A percentile compares a stretch with the other conserved stretches of the same genome.
phyloP scores from a whole-genome alignment of 2,888 invertebrate genomes.

The Saturnia japonica region DNA sequence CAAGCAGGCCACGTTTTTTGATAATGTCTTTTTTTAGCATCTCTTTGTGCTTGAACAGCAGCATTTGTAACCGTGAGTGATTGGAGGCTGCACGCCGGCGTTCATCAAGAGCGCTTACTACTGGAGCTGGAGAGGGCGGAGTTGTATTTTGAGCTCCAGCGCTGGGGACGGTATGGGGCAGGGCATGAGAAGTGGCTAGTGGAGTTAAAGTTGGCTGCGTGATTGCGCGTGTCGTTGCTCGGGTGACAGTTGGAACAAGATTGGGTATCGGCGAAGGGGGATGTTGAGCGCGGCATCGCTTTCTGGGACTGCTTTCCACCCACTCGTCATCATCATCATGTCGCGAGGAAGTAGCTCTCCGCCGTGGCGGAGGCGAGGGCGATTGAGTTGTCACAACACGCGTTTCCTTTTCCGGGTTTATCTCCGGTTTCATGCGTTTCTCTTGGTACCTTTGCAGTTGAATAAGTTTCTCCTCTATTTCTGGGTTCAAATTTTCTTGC shows the following conservation, averaged over 20 bases:
- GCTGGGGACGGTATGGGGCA: slow-evolving; percentile 25
- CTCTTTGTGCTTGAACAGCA: slow-evolving; percentile 94
- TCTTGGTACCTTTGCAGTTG: slow-evolving; percentile 94
- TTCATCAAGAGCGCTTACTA: slow-evolving; percentile 59
- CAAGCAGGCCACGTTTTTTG: slow-evolving; percentile 93
- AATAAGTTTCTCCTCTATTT: slow-evolving; percentile 94
- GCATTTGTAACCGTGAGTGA: slow-evolving; percentile 85
- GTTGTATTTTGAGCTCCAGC: slow-evolving; percentile 33
- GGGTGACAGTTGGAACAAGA: slow-evolving; percentile 51
- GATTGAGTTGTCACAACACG: slow-evolving; percentile 46
- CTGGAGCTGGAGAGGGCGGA: slow-evolving; percentile 33
- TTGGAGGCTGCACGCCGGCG: slow-evolving; percentile 80
- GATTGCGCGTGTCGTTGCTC: slow-evolving; percentile 47
- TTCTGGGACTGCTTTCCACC: slow-evolving; percentile 67
- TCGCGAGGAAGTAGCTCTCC: slow-evolving; percentile 53
- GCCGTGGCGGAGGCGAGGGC: slow-evolving; percentile 56
- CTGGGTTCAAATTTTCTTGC: slow-evolving; percentile 94
- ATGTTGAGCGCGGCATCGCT: slow-evolving; percentile 45
- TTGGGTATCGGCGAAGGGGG: slow-evolving; percentile 33
- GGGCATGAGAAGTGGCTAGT: slow-evolving; percentile 28
- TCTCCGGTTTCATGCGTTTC: slow-evolving; percentile 86
- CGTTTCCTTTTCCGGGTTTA: slow-evolving; percentile 62
- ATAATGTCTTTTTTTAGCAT: slow-evolving; percentile 95
- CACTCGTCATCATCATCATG: slow-evolving; percentile 74
- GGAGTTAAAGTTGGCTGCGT: slow-evolving; percentile 24